phyloP scores from a whole-genome alignment of 2,797 vertebrate genomes.

The Synanceia verrucosa region DNA sequence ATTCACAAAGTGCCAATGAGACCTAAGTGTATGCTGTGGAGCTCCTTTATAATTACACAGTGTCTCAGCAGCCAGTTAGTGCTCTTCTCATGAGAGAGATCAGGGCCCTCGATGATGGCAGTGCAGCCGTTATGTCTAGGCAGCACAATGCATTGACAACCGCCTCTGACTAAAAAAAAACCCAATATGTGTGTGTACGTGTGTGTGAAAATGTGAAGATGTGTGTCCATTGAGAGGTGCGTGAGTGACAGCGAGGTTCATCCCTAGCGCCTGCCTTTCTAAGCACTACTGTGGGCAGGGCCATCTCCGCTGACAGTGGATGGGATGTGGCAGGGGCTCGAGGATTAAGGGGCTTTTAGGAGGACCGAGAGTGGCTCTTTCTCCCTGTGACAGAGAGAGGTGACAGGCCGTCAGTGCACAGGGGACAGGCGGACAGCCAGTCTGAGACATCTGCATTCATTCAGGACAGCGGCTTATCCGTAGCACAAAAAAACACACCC shows the following conservation, averaged over 20 bases:
- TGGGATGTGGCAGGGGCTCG: constrained; percentile 72
- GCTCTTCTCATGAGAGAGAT: constrained; percentile 61
- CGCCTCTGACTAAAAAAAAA: constrained; percentile 58
- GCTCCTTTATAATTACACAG: constrained; percentile 52
- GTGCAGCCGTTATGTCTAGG: constrained; percentile 41
- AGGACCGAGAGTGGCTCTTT: constrained; percentile 76
- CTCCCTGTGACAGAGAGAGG: constrained; percentile 75
- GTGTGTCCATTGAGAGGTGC: constrained; percentile 74
- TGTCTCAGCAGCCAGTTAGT: constrained; percentile 33
- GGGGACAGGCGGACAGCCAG: constrained; percentile 82
- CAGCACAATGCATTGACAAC: constrained; percentile 67
- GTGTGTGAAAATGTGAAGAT: constrained; percentile 69
- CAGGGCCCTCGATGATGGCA: constrained; percentile 65
- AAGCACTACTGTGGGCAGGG: constrained; percentile 71
- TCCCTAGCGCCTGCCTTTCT: constrained; percentile 74
- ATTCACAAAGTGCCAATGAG: constrained; percentile 57
- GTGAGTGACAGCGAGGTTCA: constrained; percentile 81
- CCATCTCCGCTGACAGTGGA: constrained; percentile 76
- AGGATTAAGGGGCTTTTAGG: constrained; percentile 77
- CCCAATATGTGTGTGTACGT: constrained; percentile 43
- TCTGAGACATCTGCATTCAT: constrained; percentile 97
- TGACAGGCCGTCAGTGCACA: constrained; percentile 77
- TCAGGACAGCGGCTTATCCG: constrained; percentile 90
- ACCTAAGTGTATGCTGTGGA: constrained; percentile 48
- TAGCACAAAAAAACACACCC: constrained; percentile 84